These are phyloP conservation scores for Schizopygopsis malacanthus DNA, from an alignment of 2,797 vertebrate genomes.

Conservation along the genomic window DNA sequence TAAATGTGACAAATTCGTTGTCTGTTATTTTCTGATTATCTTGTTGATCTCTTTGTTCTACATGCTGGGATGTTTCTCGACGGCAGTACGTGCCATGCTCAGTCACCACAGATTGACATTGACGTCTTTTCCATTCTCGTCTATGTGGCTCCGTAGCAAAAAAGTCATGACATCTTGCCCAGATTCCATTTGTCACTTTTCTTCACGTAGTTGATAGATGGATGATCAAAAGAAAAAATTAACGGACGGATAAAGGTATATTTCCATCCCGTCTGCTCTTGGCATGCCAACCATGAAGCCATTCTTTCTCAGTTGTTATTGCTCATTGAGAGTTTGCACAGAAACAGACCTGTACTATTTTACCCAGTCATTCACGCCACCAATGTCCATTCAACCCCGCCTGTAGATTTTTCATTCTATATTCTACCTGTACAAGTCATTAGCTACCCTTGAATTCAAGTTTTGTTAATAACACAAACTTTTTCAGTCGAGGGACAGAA, in stretches of 20 bases:
- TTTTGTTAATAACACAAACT: slow-evolving; percentile 4
- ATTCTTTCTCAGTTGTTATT: slow-evolving; percentile 16
- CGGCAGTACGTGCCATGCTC: background rate
- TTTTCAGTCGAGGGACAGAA: slow-evolving; percentile 31
- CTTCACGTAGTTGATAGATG: slow-evolving; percentile 31
- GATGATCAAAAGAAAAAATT: slow-evolving; percentile 43
- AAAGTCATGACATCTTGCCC: slow-evolving; percentile 48
- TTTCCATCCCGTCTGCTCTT: slow-evolving; percentile 45
- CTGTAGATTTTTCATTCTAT: background rate
- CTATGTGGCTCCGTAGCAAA: slow-evolving; percentile 10
- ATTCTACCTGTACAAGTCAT: background rate
- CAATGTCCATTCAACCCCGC: background rate
- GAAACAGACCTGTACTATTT: slow-evolving; percentile 41
- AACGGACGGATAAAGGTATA: slow-evolving; percentile 32
- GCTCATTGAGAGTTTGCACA: background rate
- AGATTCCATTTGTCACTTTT: slow-evolving; percentile 56
- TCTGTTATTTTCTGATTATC: background rate
- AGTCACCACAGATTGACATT: slow-evolving; percentile 21
- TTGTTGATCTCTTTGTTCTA: slow-evolving; percentile 18
- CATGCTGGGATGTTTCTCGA: background rate
- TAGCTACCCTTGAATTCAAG: background rate
- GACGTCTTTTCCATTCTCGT: slow-evolving; percentile 48
- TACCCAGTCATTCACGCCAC: background rate
- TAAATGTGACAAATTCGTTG: background rate
- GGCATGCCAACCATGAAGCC: slow-evolving; percentile 48